These are phyloP conservation scores for Hemistola chrysoprasaria DNA, from an alignment of 2,888 invertebrate genomes.

Conservation along the genomic window DNA sequence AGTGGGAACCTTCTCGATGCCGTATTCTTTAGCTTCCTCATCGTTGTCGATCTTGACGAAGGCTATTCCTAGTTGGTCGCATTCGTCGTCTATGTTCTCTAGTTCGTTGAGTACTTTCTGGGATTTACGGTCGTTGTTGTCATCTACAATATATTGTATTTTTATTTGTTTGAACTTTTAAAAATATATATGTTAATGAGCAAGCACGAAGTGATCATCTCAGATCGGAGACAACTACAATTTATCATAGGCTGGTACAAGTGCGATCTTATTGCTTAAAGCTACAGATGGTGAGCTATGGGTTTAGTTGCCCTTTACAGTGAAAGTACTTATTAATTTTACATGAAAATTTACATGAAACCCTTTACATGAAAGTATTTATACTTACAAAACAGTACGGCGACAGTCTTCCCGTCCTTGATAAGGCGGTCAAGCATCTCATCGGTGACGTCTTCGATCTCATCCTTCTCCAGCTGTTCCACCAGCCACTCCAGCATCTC, in stretches of 20 bases:
- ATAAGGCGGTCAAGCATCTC: constrained; percentile 96
- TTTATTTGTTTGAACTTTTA: too few species aligned
- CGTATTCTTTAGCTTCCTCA: constrained; percentile 95
- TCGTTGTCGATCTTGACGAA: constrained; percentile 96
- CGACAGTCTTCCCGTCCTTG: constrained; percentile 93
- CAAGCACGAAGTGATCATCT: too few species aligned
- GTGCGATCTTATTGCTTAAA: too few species aligned
- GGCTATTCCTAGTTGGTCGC: constrained; percentile 92
- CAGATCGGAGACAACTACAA: too few species aligned
- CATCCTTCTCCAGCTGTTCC: constrained; percentile 93
- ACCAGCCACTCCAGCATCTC: constrained; percentile 94
- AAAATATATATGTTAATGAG: too few species aligned
- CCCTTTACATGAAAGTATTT: too few species aligned
- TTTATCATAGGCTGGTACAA: too few species aligned
- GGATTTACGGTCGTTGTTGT: constrained; percentile 94
- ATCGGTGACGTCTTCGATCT: constrained; percentile 97
- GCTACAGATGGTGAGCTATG: too few species aligned
- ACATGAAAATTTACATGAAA: too few species aligned
- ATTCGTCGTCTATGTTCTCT: constrained; percentile 97
- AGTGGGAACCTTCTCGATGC: constrained; percentile 93
- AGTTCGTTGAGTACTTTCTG: constrained; percentile 92
- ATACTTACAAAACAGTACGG: constrained; percentile 93
- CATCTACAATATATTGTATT: constrained; percentile 84
- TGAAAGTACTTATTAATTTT: too few species aligned
- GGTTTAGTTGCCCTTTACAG: too few species aligned